These are phyloP conservation scores for Campoletis sonorensis DNA, from an alignment of 1,140 invertebrate genomes.

Conservation along the genomic window DNA sequence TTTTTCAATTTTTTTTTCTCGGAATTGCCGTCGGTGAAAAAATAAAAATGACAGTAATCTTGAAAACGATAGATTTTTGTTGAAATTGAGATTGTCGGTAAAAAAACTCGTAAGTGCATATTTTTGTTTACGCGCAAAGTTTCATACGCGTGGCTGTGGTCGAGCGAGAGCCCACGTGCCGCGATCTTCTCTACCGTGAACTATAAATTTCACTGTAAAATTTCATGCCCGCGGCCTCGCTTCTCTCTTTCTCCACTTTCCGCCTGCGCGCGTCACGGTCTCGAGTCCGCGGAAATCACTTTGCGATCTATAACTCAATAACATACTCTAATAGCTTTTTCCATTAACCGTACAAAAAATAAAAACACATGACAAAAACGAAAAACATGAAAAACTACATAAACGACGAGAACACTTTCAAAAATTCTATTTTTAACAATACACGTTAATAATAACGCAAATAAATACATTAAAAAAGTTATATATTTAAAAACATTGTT, in stretches of 20 bases:
- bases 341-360: not conserved
- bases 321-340: constrained; percentile 6
- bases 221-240: constrained; percentile 19
- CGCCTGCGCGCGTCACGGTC: not conserved
- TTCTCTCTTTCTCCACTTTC: constrained; percentile 6
- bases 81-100: too few relatives aligned
- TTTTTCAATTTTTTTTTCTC: too few relatives aligned
- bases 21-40: too few relatives aligned
- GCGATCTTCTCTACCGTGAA: constrained; percentile 35
- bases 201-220: constrained; percentile 41
- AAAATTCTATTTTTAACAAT: too few relatives aligned
- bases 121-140: too few relatives aligned
- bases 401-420: too few relatives aligned
- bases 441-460: too few relatives aligned
- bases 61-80: too few relatives aligned
- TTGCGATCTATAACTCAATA: constrained; percentile 23
- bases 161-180: constrained; percentile 15
- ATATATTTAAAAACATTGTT: too few relatives aligned
- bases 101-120: too few relatives aligned
- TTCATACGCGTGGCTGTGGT: not conserved
- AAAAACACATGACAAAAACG: not conserved
- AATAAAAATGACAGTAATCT: too few relatives aligned
- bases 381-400: not conserved
- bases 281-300: not conserved
- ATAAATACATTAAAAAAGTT: too few relatives aligned